Conservation (phyloP, 2,797 vertebrate genomes). For the Furcifer pardalis region DNA sequence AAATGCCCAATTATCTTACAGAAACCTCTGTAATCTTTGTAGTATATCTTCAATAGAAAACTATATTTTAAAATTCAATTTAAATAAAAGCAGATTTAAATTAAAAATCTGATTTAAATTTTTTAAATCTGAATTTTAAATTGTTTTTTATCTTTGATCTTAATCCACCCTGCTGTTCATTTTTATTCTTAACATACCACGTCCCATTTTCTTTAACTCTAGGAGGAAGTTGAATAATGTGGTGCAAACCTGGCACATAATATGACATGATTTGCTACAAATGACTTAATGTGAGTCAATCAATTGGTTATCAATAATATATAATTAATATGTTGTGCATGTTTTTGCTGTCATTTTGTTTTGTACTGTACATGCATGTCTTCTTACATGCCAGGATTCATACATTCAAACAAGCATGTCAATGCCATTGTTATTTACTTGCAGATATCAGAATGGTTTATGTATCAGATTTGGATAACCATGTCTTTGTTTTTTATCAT, state of each 20-base stretch:
- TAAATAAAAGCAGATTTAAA: no score
- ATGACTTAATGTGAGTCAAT: slow-evolving; percentile 28
- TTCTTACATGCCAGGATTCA: slow-evolving; percentile 24
- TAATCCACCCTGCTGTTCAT: no score
- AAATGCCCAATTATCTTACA: no score
- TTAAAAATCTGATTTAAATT: no score
- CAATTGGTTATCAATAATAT: slow-evolving; percentile 6
- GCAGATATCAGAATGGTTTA: not conserved
- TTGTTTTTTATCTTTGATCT: no score
- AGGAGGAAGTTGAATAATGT: slow-evolving; percentile 58
- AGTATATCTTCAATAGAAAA: no score
- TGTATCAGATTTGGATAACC: not conserved
- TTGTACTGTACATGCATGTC: slow-evolving; percentile 29
- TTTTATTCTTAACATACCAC: not conserved
- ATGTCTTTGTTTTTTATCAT: not conserved
- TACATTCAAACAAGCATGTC: not conserved
- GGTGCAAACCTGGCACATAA: slow-evolving; percentile 52
- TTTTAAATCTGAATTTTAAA: no score
- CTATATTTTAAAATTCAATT: no score
- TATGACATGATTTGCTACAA: slow-evolving; percentile 33
- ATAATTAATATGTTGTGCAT: not conserved
- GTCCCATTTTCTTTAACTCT: slow-evolving; percentile 12
- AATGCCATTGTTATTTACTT: slow-evolving; percentile 1
- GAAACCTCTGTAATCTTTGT: no score
- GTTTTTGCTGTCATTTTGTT: slow-evolving; percentile 35